Base-by-base conservation (phyloP, 1,140 invertebrate species). In the Polypedilum vanderplanki region DNA sequence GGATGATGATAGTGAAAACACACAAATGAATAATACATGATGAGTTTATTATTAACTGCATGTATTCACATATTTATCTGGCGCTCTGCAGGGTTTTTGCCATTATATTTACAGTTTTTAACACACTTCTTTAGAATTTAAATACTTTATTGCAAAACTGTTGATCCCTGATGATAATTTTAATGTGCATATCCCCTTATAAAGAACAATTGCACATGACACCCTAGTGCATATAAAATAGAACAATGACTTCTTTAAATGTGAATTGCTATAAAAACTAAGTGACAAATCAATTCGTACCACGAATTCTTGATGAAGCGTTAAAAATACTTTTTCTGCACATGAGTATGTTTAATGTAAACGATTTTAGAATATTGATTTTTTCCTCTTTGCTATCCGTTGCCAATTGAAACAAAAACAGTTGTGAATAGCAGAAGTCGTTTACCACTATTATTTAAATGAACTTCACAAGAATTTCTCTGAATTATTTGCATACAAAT, bases 221-320 rank as follows among this genome's bases (percentile, higher is more conserved):
- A 57, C 12, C n/a, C 12, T n/a, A 57, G 12, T n/a, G n/a, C n/a
- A n/a, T 57, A 57, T n/a, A n/a, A n/a, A 57, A n/a, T 12, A 57
- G 46, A 57, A 57, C 46, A 57, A 57, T 57, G 46, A 57, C 46
- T 57, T 57, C n/a, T 57, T n/a, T 33, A 5, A 33, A 33, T 33
- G 24, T 33, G 24, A 33, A 33, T 33, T 3, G 5, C 24, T 3
- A 33, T 33, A 57, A 57, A n/a, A 12, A 57, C n/a, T 12, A 57
- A n/a, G n/a, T 57, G 46, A 57, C 46, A 57, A 57, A 57, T 57
- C 46, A 57, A 57, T 57, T 57, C 46, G 46, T n/a, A 57, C 46
- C 46, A 57, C 46, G 24, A 33, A 33, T 57, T 4, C n/a, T 57
- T n/a, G 46, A 57, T 57, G 46, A 57, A 57, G 46, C 46, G 46